Conservation (phyloP, 2,797 vertebrate genomes). For the Remorina albescens region DNA sequence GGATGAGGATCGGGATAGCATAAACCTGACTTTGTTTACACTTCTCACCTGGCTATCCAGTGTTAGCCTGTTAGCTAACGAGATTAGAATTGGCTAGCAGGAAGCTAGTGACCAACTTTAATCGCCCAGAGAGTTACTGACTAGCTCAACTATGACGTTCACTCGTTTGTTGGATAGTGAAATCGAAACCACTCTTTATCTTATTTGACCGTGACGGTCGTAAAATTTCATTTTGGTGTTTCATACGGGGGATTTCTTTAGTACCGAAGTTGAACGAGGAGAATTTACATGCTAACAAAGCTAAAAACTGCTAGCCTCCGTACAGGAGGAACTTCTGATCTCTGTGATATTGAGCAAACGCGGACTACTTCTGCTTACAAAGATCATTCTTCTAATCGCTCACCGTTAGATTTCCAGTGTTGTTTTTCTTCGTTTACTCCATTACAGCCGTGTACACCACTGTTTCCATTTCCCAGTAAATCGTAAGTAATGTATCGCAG, state of each 20-base stretch:
- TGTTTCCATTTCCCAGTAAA: constrained; percentile 29
- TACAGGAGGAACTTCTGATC: constrained; percentile 69
- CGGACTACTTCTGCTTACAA: background rate
- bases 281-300: constrained; percentile 60
- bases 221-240: background rate
- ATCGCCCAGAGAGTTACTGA: constrained; percentile 45
- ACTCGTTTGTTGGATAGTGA: background rate
- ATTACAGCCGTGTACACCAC: background rate
- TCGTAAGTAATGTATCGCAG: constrained; percentile 22
- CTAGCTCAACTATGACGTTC: background rate
- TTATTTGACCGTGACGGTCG: accelerated
- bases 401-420: constrained; percentile 21
- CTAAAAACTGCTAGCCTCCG: constrained; percentile 67
- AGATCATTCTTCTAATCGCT: background rate
- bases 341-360: constrained; percentile 15
- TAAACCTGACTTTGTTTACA: constrained; percentile 39
- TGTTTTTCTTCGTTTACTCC: constrained; percentile 9
- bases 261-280: constrained; percentile 13
- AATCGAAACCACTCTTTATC: background rate
- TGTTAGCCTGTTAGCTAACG: constrained; percentile 56
- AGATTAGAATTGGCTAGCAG: constrained; percentile 42
- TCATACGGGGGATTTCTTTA: background rate
- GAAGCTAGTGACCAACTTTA: constrained; percentile 68
- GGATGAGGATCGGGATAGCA: background rate
- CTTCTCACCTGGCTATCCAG: constrained; percentile 43